Percentiles rank a stretch among this genome's conserved stretches.
These are phyloP conservation scores for Drosophila simulans DNA, from an alignment of 1,140 invertebrate species.

Conservation along the genomic window DNA sequence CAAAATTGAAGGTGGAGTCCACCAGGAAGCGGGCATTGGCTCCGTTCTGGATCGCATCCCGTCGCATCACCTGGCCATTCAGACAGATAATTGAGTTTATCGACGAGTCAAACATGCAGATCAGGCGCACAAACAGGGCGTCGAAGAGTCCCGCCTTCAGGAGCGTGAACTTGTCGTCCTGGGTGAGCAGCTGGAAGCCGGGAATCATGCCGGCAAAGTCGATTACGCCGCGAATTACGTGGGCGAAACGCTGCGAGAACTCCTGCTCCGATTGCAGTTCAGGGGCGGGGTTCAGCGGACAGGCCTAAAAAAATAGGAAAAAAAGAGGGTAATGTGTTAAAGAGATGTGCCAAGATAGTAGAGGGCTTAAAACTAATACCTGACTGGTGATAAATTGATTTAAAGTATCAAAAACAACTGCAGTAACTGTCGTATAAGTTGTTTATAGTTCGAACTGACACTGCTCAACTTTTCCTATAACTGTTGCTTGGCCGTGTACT, in stretches of 20 bases:
- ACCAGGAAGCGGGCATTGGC: slow-evolving; percentile 97
- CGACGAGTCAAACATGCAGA: slow-evolving; percentile 96
- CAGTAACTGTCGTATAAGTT: not conserved
- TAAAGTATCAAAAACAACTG: not conserved
- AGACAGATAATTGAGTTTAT: slow-evolving; percentile 96
- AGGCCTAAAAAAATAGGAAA: slow-evolving; percentile 53
- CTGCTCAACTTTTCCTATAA: slow-evolving; percentile 30
- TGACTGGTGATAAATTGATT: too few species aligned
- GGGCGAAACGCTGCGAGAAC: slow-evolving; percentile 96
- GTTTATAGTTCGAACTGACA: too few species aligned
- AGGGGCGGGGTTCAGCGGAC: slow-evolving; percentile 93
- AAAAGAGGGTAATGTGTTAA: not conserved
- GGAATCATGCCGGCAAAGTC: slow-evolving; percentile 99
- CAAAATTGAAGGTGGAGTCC: slow-evolving; percentile 98
- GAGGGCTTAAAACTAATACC: not conserved
- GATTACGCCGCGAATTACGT: slow-evolving; percentile 97
- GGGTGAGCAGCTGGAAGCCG: slow-evolving; percentile 96
- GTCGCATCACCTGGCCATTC: slow-evolving; percentile 95
- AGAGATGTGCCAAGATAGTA: not conserved
- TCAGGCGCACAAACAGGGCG: slow-evolving; percentile 95
- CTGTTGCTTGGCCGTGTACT: slow-evolving; percentile 40
- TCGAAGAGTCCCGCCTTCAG: slow-evolving; percentile 98
- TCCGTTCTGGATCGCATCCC: slow-evolving; percentile 94
- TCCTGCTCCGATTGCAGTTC: slow-evolving; percentile 95
- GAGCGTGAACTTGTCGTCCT: slow-evolving; percentile 98